A percentile compares a stretch with the other conserved stretches of the same genome.
Conservation (phyloP, 2,888 invertebrate species). For the Athalia cordata region DNA sequence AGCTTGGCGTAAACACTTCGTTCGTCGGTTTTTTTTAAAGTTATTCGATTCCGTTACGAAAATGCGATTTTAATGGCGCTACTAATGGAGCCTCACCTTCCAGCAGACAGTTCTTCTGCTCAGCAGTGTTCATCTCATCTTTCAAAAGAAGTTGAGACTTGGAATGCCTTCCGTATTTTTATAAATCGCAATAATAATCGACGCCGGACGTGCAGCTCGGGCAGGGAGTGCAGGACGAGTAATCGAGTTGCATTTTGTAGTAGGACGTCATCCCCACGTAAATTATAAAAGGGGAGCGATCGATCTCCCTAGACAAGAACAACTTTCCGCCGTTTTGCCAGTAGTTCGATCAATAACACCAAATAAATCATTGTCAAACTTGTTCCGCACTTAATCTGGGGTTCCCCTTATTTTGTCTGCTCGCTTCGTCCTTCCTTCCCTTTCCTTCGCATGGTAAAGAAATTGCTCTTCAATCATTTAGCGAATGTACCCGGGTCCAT, state of each 20-base stretch:
- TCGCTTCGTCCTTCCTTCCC: neutral
- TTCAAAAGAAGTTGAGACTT: constrained; percentile 16
- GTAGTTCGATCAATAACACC: constrained; percentile 15
- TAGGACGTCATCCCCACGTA: constrained; percentile 4
- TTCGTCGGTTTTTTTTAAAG: neutral
- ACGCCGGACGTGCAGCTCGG: no score
- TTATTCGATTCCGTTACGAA: constrained; percentile 38
- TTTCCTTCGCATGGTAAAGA: neutral
- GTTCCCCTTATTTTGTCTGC: neutral
- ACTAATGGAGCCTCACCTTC: constrained; percentile 32
- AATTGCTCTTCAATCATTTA: constrained; percentile 33
- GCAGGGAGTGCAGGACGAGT: no score
- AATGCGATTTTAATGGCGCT: constrained; percentile 40
- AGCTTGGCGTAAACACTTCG: neutral
- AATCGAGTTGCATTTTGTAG: no score
- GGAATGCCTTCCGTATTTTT: neutral
- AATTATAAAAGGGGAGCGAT: neutral
- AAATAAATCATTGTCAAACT: constrained; percentile 43
- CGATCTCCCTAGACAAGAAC: constrained; percentile 36
- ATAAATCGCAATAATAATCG: no score
- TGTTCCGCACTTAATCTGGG: constrained; percentile 8
- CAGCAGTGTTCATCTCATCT: constrained; percentile 23
- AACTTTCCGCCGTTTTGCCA: constrained; percentile 32
- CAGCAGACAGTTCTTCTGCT: constrained; percentile 5
- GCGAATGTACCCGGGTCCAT: constrained; percentile 4